Conservation (phyloP, 2,113 vertebrate species). For the Lophochroa leadbeateri region DNA sequence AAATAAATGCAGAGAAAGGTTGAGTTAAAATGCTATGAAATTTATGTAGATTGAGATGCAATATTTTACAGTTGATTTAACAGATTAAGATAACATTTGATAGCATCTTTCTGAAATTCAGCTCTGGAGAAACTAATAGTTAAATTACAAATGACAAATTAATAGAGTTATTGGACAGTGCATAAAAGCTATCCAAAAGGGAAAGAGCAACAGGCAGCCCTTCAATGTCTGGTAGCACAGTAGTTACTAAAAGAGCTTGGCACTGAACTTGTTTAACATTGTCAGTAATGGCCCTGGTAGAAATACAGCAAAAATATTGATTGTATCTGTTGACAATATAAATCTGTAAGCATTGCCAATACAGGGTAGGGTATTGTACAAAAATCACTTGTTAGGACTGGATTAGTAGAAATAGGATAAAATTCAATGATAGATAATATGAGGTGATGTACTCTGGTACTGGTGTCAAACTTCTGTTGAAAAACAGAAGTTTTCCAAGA, state of each 20-base stretch:
- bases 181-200: background rate
- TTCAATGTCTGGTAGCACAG: background rate
- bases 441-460: background rate
- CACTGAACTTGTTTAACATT: background rate
- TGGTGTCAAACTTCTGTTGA: background rate
- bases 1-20: background rate
- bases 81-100: background rate
- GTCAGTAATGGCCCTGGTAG: background rate
- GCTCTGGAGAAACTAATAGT: background rate
- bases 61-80: background rate
- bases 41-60: background rate
- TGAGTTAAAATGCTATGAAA: background rate
- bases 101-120: background rate
- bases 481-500: background rate
- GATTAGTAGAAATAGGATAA: background rate
- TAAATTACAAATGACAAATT: background rate
- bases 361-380: background rate
- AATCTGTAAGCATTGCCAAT: background rate
- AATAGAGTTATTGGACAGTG: background rate
- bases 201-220: background rate
- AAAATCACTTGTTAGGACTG: background rate
- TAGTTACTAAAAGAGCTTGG: background rate
- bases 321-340: background rate
- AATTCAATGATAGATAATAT: background rate
- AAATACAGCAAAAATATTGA: background rate